A percentile compares a stretch with the other conserved stretches of the same genome.
Conservation (phyloP, 2,113 vertebrate species). For the Plotosus lineatus region DNA sequence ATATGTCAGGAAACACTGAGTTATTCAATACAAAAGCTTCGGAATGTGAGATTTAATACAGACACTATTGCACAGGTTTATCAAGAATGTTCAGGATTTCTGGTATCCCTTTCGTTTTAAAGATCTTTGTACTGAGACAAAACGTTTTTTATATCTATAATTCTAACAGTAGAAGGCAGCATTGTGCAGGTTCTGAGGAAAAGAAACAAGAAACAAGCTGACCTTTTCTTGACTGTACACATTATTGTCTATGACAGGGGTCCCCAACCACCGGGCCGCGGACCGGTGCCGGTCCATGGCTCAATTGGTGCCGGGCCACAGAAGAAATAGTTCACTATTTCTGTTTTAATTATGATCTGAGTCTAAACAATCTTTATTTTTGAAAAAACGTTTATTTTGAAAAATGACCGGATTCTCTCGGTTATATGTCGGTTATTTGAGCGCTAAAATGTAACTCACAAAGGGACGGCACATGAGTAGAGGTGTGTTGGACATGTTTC, state of each 20-base stretch:
- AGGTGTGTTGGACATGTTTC: too few relatives aligned
- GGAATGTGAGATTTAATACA: not conserved
- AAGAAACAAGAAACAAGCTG: not conserved
- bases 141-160: not conserved
- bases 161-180: constrained; percentile 39
- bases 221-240: not conserved
- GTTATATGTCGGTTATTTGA: too few relatives aligned
- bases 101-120: not conserved
- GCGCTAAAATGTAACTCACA: too few relatives aligned
- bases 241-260: not conserved
- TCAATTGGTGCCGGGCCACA: too few relatives aligned
- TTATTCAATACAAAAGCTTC: not conserved
- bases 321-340: too few relatives aligned
- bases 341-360: too few relatives aligned
- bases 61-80: not conserved
- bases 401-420: too few relatives aligned
- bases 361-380: too few relatives aligned
- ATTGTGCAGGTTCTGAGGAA: constrained; percentile 29
- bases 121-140: not conserved
- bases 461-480: too few relatives aligned
- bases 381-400: too few relatives aligned
- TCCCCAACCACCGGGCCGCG: too few relatives aligned
- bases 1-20: not conserved
- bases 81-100: not conserved
- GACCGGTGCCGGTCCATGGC: too few relatives aligned